Evolutionary conservation across 92 coral and sea anemone species (phyloP).

Genomic region (Metridium senile): DNA sequence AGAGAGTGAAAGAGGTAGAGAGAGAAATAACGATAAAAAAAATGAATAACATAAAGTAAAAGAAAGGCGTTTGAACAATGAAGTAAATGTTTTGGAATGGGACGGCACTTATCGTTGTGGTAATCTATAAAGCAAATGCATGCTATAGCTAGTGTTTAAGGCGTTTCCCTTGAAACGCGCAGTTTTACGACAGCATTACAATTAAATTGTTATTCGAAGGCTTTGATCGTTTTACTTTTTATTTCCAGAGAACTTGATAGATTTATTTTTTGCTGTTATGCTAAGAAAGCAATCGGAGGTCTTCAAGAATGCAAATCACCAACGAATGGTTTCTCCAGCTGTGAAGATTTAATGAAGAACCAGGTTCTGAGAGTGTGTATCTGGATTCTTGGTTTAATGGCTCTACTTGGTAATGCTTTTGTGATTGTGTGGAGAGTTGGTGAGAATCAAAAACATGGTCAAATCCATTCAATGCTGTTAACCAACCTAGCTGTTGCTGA

Average conservation of each 20-base stretch:
- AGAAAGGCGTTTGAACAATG: too few species aligned
- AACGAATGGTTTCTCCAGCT: conserved; percentile 64
- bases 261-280: conserved; percentile 60
- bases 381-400: conserved; percentile 66
- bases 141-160: too few species aligned
- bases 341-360: conserved; percentile 78
- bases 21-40: too few species aligned
- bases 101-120: too few species aligned
- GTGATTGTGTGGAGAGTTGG: conserved; percentile 53
- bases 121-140: too few species aligned
- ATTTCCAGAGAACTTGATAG: conserved; percentile 49
- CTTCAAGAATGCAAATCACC: conserved; percentile 44
- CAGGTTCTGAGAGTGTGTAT: conserved; percentile 47
- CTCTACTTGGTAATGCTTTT: conserved; percentile 54
- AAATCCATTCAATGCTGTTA: conserved; percentile 49
- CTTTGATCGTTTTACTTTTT: too few species aligned
- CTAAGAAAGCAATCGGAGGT: conserved; percentile 40
- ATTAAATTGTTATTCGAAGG: too few species aligned
- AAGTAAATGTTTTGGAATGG: too few species aligned
- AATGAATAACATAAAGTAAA: too few species aligned
- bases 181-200: too few species aligned
- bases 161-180: too few species aligned
- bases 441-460: conserved; percentile 24
- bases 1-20: too few species aligned
- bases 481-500: conserved; percentile 67